phyloP scores from a whole-genome alignment of 53 echinoderm and acorn worm species.

The Holothuria scabra region DNA sequence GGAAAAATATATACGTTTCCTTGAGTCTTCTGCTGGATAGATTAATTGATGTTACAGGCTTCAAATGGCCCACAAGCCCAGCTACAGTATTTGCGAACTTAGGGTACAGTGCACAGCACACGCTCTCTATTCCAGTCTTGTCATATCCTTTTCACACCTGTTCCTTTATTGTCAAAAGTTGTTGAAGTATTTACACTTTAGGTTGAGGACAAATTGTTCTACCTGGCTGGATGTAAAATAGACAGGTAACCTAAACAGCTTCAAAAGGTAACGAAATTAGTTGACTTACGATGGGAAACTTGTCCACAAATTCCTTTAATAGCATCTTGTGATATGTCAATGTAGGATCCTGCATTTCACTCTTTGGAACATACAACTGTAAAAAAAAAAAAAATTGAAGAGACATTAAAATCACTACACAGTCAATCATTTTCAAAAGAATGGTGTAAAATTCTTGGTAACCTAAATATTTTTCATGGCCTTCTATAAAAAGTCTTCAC shows the following conservation, averaged over 20 bases:
- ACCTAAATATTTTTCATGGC: not conserved
- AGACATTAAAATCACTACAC: not conserved
- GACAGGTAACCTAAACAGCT: not conserved
- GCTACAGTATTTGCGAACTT: no score
- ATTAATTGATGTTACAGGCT: no score
- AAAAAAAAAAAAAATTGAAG: not conserved
- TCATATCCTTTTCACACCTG: no score
- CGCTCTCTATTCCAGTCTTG: no score
- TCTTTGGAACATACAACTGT: slow-evolving; percentile 78
- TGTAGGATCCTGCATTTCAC: slow-evolving; percentile 66
- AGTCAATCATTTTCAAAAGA: not conserved
- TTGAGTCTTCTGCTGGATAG: no score
- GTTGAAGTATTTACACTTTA: no score
- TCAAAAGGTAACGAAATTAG: not conserved
- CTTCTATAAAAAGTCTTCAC: not conserved
- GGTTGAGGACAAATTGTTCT: no score
- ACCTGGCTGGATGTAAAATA: no score
- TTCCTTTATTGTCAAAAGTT: no score
- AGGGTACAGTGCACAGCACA: no score
- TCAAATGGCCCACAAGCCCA: no score
- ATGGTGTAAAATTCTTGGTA: not conserved
- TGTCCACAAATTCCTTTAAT: slow-evolving; percentile 64
- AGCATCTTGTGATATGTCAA: slow-evolving; percentile 75
- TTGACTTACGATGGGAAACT: slow-evolving; percentile 69
- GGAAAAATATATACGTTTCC: no score